A percentile compares a stretch with the other conserved stretches of the same genome.
phyloP scores from a whole-genome alignment of 2,113 vertebrate genomes.

The Ibidorhyncha struthersii region DNA sequence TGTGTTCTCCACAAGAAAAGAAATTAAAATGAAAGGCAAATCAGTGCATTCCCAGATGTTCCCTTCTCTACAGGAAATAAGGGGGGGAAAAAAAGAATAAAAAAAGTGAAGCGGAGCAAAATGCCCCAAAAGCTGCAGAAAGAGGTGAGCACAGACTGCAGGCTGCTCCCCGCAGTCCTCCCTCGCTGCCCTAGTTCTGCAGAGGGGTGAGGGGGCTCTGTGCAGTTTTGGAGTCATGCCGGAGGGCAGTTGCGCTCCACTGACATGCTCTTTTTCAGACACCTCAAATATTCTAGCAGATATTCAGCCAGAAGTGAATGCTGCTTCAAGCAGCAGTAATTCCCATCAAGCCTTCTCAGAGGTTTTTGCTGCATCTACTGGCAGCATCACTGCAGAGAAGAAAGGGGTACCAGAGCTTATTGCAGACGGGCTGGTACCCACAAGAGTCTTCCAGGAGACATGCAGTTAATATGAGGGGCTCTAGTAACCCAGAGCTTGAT shows the following conservation, averaged over 20 bases:
- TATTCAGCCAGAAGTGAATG: constrained; percentile 17
- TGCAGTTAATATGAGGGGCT: background rate
- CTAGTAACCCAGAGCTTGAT: background rate
- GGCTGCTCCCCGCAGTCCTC: background rate
- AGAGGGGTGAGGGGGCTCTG: background rate
- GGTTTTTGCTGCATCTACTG: constrained; percentile 4
- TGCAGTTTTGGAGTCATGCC: background rate
- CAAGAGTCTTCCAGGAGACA: background rate
- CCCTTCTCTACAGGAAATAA: constrained; percentile 8
- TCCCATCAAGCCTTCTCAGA: background rate
- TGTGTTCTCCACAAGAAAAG: background rate
- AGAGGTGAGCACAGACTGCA: constrained; percentile 30
- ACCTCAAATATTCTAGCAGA: constrained; percentile 7
- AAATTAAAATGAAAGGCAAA: background rate
- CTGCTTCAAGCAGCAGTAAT: constrained; percentile 37
- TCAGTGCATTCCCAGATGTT: constrained; percentile 31
- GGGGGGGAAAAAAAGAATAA: background rate
- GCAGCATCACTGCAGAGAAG: constrained; percentile 9
- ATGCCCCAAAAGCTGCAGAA: constrained; percentile 68
- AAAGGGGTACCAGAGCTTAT: background rate
- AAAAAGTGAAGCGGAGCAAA: constrained; percentile 31
- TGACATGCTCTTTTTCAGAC: background rate
- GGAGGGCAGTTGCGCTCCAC: background rate
- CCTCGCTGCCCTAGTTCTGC: background rate
- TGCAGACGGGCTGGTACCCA: background rate